Evolutionary conservation across 2,797 vertebrate genomes (phyloP).

Genomic region (Sandelia bainsii): DNA sequence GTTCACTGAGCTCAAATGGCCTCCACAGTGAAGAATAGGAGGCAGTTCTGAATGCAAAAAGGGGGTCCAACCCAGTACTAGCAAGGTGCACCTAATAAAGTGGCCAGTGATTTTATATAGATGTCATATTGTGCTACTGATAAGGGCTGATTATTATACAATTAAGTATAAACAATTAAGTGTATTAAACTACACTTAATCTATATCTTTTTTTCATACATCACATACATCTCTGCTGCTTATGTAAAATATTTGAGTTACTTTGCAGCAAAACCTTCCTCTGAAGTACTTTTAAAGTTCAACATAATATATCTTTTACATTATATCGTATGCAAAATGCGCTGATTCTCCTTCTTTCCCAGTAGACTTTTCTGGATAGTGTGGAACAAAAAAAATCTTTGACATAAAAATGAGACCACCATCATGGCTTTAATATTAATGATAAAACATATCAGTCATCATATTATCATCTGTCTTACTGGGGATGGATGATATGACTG

Average conservation of each 20-base stretch:
- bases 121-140: too few relatives aligned
- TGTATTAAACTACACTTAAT: too few relatives aligned
- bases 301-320: conserved; percentile 1
- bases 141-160: too few relatives aligned
- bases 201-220: background rate
- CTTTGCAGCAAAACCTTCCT: background rate
- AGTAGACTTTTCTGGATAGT: background rate
- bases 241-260: background rate
- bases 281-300: conserved; percentile 1
- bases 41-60: too few relatives aligned
- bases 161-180: too few relatives aligned
- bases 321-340: background rate
- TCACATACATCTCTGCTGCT: background rate
- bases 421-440: conserved; percentile 40
- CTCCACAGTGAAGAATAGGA: too few relatives aligned
- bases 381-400: conserved; percentile 2
- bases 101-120: too few relatives aligned
- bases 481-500: conserved; percentile 12
- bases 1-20: too few relatives aligned
- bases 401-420: conserved; percentile 14
- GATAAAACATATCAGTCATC: conserved; percentile 50
- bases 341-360: background rate
- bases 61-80: too few relatives aligned
- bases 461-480: conserved; percentile 25
- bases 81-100: too few relatives aligned